A percentile compares a stretch with the other conserved stretches of the same genome.
phyloP scores from a whole-genome alignment of 2,113 vertebrate species.

The Pachypanchax playfairii region DNA sequence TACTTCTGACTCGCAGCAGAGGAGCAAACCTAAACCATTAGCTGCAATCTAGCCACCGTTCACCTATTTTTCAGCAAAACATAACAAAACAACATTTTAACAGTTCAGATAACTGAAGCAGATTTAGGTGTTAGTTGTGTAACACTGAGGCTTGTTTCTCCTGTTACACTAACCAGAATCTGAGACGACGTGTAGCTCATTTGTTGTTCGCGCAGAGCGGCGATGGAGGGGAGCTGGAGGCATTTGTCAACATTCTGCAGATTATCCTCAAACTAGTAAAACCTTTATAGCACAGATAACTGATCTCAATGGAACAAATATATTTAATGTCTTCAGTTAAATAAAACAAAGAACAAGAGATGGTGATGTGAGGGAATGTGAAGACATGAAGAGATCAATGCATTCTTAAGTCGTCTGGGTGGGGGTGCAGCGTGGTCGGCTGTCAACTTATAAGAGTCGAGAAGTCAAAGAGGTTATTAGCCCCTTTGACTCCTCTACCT shows the following conservation, averaged over 20 bases:
- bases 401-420: conserved; percentile 64
- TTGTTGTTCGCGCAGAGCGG: not conserved
- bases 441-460: conserved; percentile 49
- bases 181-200: conserved; percentile 12
- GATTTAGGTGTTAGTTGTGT: not conserved
- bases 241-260: conserved; percentile 35
- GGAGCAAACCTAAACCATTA: not conserved
- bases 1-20: conserved; percentile 5
- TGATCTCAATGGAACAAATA: no score
- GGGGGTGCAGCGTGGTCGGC: conserved; percentile 13
- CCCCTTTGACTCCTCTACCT: conserved; percentile 55
- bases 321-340: no score
- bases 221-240: conserved; percentile 6
- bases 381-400: conserved; percentile 67
- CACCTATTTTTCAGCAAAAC: no score
- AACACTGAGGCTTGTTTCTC: not conserved
- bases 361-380: conserved; percentile 35
- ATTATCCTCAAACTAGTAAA: conserved; percentile 42
- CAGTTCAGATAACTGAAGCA: no score
- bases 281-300: not conserved
- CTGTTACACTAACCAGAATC: conserved; percentile 35
- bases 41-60: conserved; percentile 36
- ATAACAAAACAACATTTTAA: no score
- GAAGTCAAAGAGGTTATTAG: conserved; percentile 52
- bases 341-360: conserved; percentile 4